phyloP scores from a whole-genome alignment of 2,113 vertebrate genomes.

The Amazona guildingii region DNA sequence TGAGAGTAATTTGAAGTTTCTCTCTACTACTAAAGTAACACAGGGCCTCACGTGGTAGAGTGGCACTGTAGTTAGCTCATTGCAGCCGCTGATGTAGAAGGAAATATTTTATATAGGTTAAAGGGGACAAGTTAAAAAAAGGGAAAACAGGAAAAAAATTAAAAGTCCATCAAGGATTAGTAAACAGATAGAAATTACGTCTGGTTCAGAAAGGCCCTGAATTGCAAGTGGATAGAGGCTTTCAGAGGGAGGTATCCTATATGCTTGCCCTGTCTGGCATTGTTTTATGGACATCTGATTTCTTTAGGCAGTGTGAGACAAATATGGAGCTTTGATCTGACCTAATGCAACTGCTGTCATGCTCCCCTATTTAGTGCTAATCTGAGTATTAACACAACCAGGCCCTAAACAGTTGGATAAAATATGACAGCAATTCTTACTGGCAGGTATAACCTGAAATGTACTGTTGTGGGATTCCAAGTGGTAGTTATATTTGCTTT shows the following conservation, averaged over 20 bases:
- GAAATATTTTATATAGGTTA: neutral
- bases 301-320: neutral
- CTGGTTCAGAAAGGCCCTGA: neutral
- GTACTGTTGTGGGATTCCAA: neutral
- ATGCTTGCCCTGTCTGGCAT: neutral
- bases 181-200: neutral
- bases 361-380: neutral
- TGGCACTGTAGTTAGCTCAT: neutral
- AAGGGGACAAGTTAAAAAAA: neutral
- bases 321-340: neutral
- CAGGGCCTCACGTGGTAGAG: neutral
- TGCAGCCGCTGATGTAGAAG: neutral
- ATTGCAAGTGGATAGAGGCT: neutral
- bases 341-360: neutral
- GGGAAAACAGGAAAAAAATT: accelerated
- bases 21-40: neutral
- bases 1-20: neutral
- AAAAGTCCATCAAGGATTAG: neutral
- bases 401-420: neutral
- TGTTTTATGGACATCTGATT: neutral
- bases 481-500: neutral
- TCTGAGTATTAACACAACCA: neutral
- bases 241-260: neutral
- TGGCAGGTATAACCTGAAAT: neutral
- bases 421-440: neutral